These are phyloP conservation scores for Nycticorax nycticorax DNA, from an alignment of 2,113 vertebrate species.

Conservation along the genomic window DNA sequence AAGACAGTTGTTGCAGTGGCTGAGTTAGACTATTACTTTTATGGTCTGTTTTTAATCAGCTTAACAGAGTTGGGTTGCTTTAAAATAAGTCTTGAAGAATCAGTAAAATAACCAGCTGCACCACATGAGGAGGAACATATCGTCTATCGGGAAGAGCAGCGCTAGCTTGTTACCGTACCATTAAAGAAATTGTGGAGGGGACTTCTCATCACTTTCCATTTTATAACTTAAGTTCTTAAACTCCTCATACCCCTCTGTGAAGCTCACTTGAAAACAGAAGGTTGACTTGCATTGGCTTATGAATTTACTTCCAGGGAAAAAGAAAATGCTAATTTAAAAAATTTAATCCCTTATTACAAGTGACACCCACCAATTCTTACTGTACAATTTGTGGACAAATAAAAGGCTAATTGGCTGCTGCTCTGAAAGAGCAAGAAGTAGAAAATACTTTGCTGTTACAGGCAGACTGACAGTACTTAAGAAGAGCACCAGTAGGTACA, in stretches of 20 bases:
- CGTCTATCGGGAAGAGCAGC: rapidly evolving
- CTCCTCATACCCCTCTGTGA: neutral
- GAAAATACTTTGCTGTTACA: neutral
- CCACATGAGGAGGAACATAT: rapidly evolving
- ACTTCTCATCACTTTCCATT: neutral
- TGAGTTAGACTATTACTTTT: neutral
- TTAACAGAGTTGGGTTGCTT: neutral
- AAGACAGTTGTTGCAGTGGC: neutral
- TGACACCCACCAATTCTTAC: neutral
- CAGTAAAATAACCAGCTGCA: neutral
- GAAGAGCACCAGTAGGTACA: neutral
- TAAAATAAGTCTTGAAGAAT: neutral
- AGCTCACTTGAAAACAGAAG: neutral
- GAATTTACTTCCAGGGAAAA: neutral
- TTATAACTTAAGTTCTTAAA: neutral
- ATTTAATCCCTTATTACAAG: neutral
- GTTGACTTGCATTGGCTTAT: neutral
- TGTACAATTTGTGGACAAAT: neutral
- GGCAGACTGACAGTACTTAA: neutral
- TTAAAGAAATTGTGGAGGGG: neutral
- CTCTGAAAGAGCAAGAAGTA: neutral
- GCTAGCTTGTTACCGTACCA: rapidly evolving
- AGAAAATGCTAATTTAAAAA: neutral
- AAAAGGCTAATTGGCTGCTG: neutral
- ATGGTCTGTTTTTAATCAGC: neutral